Conservation (phyloP, 2,888 invertebrate species). For the Scaeva pyrastri region DNA sequence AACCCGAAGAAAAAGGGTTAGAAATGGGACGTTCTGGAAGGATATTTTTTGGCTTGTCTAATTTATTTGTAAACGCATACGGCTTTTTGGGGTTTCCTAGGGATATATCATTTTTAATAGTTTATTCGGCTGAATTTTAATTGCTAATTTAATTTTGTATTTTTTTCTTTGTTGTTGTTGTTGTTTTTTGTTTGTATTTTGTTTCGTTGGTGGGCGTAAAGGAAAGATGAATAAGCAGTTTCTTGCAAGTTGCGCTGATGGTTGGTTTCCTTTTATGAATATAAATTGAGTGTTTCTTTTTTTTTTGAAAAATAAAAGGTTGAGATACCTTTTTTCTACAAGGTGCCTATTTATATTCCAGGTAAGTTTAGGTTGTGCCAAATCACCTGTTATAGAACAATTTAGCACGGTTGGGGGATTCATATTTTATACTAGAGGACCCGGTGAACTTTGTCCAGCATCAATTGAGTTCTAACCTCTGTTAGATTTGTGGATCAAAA, state of each 20-base stretch:
- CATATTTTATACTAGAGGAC: too few relatives aligned
- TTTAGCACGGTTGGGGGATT: too few relatives aligned
- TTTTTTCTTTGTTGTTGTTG: conserved; percentile 3
- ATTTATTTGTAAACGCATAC: conserved; percentile 73
- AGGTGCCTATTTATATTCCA: background rate
- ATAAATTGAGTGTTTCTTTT: too few relatives aligned
- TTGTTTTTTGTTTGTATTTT: background rate
- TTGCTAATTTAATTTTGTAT: conserved; percentile 71
- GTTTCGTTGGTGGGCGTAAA: conserved; percentile 23
- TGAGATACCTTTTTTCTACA: background rate
- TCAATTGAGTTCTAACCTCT: too few relatives aligned
- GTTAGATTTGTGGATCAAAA: too few relatives aligned
- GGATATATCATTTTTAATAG: conserved; percentile 73
- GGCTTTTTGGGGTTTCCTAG: conserved; percentile 51
- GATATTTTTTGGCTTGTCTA: conserved; percentile 46
- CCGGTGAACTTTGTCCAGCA: too few relatives aligned
- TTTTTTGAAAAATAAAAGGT: conserved; percentile 7
- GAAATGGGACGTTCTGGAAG: conserved; percentile 41
- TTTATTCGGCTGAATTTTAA: conserved; percentile 74
- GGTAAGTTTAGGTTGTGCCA: background rate
- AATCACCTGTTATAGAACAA: too few relatives aligned
- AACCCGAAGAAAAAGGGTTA: conserved; percentile 42
- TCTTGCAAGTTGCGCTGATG: conserved; percentile 48
- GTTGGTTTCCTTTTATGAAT: conserved; percentile 44
- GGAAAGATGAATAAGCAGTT: conserved; percentile 60